A percentile compares a stretch with the other conserved stretches of the same genome.
Evolutionary conservation across 1,140 invertebrate genomes (phyloP).

Genomic region (Lasaia peninsularis): DNA sequence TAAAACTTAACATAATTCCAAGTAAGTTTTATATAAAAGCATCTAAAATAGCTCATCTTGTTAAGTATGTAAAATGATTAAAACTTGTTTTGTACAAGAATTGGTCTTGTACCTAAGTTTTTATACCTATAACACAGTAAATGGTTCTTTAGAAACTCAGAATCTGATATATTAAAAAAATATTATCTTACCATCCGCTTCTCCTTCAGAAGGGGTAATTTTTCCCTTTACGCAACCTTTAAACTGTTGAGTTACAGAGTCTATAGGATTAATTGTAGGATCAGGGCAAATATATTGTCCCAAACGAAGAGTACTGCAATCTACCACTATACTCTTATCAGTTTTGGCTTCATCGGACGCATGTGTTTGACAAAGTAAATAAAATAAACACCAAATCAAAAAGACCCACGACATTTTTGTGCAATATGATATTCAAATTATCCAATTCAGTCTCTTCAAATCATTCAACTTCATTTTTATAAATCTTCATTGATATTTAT

Average conservation of each 20-base stretch:
- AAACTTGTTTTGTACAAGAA: too few relatives aligned
- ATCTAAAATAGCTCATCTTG: too few relatives aligned
- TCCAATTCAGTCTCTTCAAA: not conserved
- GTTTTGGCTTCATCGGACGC: conserved; percentile 55
- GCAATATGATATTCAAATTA: not conserved
- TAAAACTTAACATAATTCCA: too few relatives aligned
- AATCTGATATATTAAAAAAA: not conserved
- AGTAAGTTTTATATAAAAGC: too few relatives aligned
- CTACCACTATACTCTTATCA: conserved; percentile 52
- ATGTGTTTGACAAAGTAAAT: conserved; percentile 25
- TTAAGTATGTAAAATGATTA: too few relatives aligned
- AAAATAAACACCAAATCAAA: conserved; percentile 33
- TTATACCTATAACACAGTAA: too few relatives aligned
- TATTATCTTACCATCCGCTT: conserved; percentile 83
- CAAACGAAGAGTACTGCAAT: conserved; percentile 85
- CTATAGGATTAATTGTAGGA: conserved; percentile 88
- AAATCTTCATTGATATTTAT: too few relatives aligned
- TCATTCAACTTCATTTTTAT: not conserved
- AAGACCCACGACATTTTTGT: conserved; percentile 11
- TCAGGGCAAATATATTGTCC: conserved; percentile 93
- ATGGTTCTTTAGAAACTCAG: too few relatives aligned
- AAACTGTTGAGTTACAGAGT: conserved; percentile 93
- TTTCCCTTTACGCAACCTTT: conserved; percentile 83
- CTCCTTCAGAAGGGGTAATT: conserved; percentile 80
- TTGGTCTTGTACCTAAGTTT: too few relatives aligned